These are phyloP conservation scores for Eupithecia dodoneata DNA, from an alignment of 2,888 invertebrate species.

Conservation along the genomic window DNA sequence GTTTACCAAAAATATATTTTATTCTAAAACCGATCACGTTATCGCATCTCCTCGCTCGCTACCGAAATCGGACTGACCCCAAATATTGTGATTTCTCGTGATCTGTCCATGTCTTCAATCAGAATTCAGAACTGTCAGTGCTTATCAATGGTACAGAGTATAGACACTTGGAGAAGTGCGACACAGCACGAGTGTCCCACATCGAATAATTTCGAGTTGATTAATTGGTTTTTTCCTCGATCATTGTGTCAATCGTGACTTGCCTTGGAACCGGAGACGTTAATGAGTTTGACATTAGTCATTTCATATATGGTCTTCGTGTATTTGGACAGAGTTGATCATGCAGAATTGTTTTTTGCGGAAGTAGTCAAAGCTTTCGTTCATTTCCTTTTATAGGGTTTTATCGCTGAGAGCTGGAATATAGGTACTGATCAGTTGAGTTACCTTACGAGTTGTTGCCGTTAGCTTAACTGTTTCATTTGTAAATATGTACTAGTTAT, in stretches of 20 bases:
- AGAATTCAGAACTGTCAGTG: background rate
- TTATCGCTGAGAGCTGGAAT: background rate
- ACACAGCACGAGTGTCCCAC: constrained; percentile 4
- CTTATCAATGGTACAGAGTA: constrained; percentile 6
- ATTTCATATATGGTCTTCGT: background rate
- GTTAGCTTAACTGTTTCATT: too few species aligned
- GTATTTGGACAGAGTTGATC: background rate
- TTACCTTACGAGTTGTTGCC: background rate
- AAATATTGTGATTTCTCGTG: constrained; percentile 13
- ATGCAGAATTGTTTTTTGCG: background rate
- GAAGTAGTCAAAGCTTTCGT: background rate
- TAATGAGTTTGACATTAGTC: constrained; percentile 12
- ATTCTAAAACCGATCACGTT: background rate
- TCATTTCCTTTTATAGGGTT: too few species aligned
- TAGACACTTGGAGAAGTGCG: background rate
- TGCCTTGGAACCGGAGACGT: constrained; percentile 16
- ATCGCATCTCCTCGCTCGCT: background rate
- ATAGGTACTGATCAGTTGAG: background rate
- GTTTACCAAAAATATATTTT: background rate
- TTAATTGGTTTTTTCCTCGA: constrained; percentile 46
- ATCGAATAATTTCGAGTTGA: background rate
- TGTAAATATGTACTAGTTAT: too few species aligned
- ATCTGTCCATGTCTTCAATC: constrained; percentile 2
- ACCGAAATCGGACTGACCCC: background rate
- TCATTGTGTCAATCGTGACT: constrained; percentile 57